Evolutionary conservation across 2,797 vertebrate species (phyloP).

Genomic region (Sebastes hopkinsi): DNA sequence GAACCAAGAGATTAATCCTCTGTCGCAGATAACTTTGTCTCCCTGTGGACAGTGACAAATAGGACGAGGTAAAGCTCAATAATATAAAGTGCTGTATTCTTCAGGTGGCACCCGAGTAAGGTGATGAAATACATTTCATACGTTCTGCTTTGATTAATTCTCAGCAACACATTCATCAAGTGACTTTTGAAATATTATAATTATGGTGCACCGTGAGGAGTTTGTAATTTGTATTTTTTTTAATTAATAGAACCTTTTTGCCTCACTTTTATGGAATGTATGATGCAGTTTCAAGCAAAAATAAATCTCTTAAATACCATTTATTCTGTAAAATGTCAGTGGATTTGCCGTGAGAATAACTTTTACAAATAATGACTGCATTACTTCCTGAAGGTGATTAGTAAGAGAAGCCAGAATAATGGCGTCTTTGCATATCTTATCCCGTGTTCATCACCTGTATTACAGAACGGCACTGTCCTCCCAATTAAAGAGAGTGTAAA

Average conservation of each 20-base stretch:
- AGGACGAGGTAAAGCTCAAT: slow-evolving; percentile 37
- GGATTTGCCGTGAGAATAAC: neutral
- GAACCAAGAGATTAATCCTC: slow-evolving; percentile 21
- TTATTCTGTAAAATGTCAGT: slow-evolving; percentile 2
- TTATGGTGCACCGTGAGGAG: neutral
- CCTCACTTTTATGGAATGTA: slow-evolving; percentile 17
- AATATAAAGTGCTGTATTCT: slow-evolving; percentile 38
- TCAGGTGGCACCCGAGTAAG: slow-evolving; percentile 10
- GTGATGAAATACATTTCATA: slow-evolving; percentile 38
- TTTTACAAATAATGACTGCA: slow-evolving; percentile 18
- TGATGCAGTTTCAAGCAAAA: slow-evolving; percentile 5
- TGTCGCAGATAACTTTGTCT: slow-evolving; percentile 40
- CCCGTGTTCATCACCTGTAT: slow-evolving; percentile 15
- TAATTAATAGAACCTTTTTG: slow-evolving; percentile 21
- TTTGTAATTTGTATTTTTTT: slow-evolving; percentile 19
- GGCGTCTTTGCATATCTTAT: slow-evolving; percentile 21
- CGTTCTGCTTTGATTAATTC: slow-evolving; percentile 48
- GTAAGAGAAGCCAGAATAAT: neutral
- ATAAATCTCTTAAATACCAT: slow-evolving; percentile 14
- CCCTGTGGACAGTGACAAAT: slow-evolving; percentile 49
- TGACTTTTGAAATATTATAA: slow-evolving; percentile 20
- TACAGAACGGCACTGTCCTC: slow-evolving; percentile 15
- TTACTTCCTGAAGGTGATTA: slow-evolving; percentile 12
- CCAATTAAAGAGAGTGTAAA: slow-evolving; percentile 40
- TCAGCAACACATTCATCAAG: slow-evolving; percentile 40